phyloP scores from a whole-genome alignment of 2,113 vertebrate species.

The Piaya cayana region DNA sequence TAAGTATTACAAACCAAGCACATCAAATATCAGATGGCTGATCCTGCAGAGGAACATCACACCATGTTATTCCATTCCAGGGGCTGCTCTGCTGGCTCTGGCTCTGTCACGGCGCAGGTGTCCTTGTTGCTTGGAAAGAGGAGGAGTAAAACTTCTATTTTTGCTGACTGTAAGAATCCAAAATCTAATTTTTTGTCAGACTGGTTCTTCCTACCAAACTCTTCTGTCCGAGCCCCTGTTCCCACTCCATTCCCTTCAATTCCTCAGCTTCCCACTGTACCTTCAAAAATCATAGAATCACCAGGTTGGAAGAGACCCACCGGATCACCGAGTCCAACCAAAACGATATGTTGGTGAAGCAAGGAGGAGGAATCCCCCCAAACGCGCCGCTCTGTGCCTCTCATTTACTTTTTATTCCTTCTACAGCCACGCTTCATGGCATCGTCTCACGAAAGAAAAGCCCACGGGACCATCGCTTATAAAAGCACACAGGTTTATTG shows the following conservation, averaged over 20 bases:
- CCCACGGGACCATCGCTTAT: constrained; percentile 67
- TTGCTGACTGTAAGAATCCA: background rate
- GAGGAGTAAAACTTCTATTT: background rate
- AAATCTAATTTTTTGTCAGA: too few species aligned
- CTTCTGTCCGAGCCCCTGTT: accelerated
- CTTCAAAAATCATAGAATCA: too few species aligned
- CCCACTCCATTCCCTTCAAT: accelerated
- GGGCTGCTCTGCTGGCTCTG: accelerated
- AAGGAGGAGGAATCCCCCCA: accelerated
- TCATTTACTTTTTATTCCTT: too few species aligned
- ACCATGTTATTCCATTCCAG: accelerated
- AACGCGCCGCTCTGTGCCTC: too few species aligned
- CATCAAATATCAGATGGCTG: accelerated
- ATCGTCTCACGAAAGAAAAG: constrained; percentile 45
- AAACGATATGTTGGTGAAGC: accelerated
- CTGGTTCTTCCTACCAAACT: accelerated
- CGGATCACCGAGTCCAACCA: too few species aligned
- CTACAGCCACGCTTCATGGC: too few species aligned
- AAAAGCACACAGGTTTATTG: constrained; percentile 99
- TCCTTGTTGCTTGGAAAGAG: too few species aligned
- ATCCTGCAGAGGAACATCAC: accelerated
- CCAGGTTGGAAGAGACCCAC: too few species aligned
- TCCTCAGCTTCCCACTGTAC: accelerated
- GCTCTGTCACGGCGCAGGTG: accelerated
- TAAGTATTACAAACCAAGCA: accelerated